phyloP scores from a whole-genome alignment of 2,113 vertebrate species.

The Phalacrocorax brasilianus region DNA sequence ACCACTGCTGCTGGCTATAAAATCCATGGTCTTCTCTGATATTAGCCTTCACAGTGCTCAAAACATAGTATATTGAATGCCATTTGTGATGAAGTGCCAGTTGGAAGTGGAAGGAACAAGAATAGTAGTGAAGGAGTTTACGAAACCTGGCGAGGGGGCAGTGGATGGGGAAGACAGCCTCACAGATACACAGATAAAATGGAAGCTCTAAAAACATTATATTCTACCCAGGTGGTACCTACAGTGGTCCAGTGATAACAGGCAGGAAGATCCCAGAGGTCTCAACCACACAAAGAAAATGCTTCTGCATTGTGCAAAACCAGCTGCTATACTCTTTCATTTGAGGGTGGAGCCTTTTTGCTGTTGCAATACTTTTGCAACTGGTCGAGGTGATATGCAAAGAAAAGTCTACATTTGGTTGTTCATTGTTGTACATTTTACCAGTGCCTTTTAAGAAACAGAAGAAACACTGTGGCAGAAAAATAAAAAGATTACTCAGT shows the following conservation, averaged over 20 bases:
- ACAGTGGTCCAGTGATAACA: not conserved
- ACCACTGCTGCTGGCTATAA: conserved; percentile 12
- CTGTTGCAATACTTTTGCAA: not conserved
- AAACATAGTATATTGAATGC: not conserved
- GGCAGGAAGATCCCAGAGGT: not conserved
- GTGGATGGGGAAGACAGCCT: not conserved
- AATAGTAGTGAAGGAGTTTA: not conserved
- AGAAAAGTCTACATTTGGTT: not conserved
- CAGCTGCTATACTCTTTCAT: not conserved
- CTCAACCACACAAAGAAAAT: not conserved
- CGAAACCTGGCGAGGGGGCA: not conserved
- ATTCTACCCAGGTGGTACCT: not conserved
- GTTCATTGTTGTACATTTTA: not conserved
- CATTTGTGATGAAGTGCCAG: not conserved
- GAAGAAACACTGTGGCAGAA: not conserved
- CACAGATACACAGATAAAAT: not conserved
- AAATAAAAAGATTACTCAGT: not conserved
- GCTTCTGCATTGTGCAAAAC: not conserved
- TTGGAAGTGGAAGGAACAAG: not conserved
- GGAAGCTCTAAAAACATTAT: not conserved
- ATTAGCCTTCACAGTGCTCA: conserved; percentile 25
- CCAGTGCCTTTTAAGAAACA: not conserved
- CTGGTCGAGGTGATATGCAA: not conserved
- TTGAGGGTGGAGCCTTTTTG: fast-evolving
- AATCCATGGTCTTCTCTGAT: conserved; percentile 3